Evolutionary conservation across 2,113 vertebrate genomes (phyloP), one percentile per base, ranked within the genome.

Genomic region (Zosterops borbonicus): DNA sequence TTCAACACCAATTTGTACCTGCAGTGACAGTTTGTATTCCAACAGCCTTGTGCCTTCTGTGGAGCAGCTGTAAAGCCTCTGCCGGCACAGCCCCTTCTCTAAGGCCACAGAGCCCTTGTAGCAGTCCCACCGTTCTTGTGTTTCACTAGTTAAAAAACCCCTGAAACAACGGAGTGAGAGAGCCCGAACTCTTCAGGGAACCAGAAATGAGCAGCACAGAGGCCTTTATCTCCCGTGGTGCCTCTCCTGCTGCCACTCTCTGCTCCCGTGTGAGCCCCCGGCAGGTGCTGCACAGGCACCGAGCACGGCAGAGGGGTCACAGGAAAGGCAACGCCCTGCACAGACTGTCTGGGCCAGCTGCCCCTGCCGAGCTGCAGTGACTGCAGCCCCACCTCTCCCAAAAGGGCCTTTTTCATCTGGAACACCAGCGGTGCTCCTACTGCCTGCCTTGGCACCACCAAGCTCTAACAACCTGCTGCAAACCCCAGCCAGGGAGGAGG

Each of bases 231-330:
- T 59, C 25, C 13, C 4, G 11, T 3, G 1, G 16, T 29, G 46
- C 12, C 47, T 27, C 44, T 37, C 22, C 22, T 5, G 28, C 2
- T 23, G 20, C 23, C 1, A 0, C 2, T 18, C 65, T 3, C 14
- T 0, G 3, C 23, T 49, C n/a, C 24, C 1, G 2, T 7, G 3
- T 3, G 3, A 5, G 9, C 22, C 53, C 29, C 18, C 16, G 4
- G 17, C 29, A 0, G 8, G 11, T 11, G 21, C 37, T 24, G 56
- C 53, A 55, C 18, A 31, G 53, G 53, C 13, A 12, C 41, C 1
- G 1, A 3, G 8, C 0, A 0, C 0, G 0, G 28, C 47, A 37
- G 2, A 25, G 42, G 14, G 24, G 9, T 2, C 59, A 23, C 2
- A 5, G 52, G 13, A 14, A 11, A 9, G 11, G 24, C 5, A 12